phyloP scores from a whole-genome alignment of 2,888 invertebrate genomes.

The Athalia rosae region DNA sequence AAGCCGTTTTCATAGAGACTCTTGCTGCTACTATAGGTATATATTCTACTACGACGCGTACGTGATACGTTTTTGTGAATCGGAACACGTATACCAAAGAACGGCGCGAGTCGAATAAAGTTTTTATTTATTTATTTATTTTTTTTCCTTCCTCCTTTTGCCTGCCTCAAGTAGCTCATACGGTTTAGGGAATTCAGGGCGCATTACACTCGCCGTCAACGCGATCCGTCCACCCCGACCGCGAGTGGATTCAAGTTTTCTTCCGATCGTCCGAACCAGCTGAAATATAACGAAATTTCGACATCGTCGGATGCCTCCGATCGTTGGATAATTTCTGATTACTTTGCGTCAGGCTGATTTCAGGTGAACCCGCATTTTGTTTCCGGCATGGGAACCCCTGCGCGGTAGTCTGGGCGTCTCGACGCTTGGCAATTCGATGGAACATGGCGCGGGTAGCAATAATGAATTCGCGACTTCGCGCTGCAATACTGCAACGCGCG shows the following conservation, averaged over 20 bases:
- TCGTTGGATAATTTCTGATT: too few species aligned
- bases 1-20: slow-evolving; percentile 25
- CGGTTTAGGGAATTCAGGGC: slow-evolving; percentile 11
- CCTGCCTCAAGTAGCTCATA: neutral
- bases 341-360: too few species aligned
- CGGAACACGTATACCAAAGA: slow-evolving; percentile 9
- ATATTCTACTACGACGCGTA: neutral
- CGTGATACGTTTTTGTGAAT: neutral
- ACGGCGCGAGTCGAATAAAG: slow-evolving; percentile 3
- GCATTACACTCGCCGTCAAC: neutral
- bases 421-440: slow-evolving; percentile 11
- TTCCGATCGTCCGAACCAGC: neutral
- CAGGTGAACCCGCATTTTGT: neutral
- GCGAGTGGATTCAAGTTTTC: neutral
- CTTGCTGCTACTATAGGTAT: neutral
- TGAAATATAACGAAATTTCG: too few species aligned
- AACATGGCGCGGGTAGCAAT: slow-evolving; percentile 26
- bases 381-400: neutral
- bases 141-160: too few species aligned
- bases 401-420: slow-evolving; percentile 19
- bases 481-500: neutral
- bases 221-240: too few species aligned
- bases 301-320: too few species aligned
- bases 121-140: neutral
- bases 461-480: slow-evolving; percentile 40